Evolutionary conservation across 2,888 invertebrate genomes (phyloP), one percentile per base, ranked within the genome.

Genomic region (Drosophila peninsularis): DNA sequence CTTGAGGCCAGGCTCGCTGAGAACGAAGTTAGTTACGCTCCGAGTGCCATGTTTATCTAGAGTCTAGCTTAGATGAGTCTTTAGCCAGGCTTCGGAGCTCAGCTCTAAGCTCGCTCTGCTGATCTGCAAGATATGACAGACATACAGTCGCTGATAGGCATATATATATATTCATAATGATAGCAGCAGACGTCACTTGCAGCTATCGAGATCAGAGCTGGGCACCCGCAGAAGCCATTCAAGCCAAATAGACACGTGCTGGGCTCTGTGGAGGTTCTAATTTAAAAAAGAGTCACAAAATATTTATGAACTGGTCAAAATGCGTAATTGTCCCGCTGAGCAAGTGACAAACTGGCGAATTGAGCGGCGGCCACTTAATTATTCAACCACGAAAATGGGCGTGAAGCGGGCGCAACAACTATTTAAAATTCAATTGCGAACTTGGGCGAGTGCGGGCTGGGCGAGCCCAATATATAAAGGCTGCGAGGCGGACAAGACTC

Each of bases 341-440:
- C 50, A 42, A 53, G 14, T 56, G 54, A 30, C 39, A 41, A 60
- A 42, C 30, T 45, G 50, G 52, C 41, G 30, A 62, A 56, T 56
- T 32, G 47, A 56, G 36, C 39, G 42, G 44, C 55, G 24, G 10
- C 14, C 21, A 34, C 21, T 68, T 37, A 68, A 75, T 68, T 68
- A 68, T 67, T 74, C 41, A 67, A 9, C 21, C 36, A 19, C 10
- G 44, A 11, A 50, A 55, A 30, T 34, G 50, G 55, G 70, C 62
- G 54, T 52, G 32, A 17, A n/a, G 21, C 44, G 39, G 62, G 30
- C 6, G 11, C 34, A 32, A 5, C n/a, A 54, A 47, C 62, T 56
- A 56, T 56, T 62, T 62, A 63, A 54, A 63, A 69, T 63, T 64
- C 56, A 74, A 56, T 19, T 62, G 30, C 27, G 17, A 61, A 39